These are phyloP conservation scores for Vireo altiloquus DNA, from an alignment of 2,113 vertebrate species.

Conservation along the genomic window DNA sequence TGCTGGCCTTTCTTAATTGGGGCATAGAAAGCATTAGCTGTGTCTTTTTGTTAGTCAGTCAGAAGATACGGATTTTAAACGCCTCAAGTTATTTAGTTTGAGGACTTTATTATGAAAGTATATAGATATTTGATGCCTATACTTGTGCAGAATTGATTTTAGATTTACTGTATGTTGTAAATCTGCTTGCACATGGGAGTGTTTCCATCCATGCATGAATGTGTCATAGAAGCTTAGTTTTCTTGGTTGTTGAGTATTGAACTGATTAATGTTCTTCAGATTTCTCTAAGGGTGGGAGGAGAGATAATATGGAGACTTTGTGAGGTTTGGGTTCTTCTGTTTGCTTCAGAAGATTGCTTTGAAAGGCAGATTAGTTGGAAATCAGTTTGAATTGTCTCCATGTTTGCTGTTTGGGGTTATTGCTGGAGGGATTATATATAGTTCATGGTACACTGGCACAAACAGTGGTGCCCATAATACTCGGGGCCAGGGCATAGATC, in stretches of 20 bases:
- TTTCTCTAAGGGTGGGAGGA: neutral
- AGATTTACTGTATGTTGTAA: neutral
- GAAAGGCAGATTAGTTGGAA: neutral
- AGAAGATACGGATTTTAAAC: neutral
- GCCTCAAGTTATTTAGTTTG: neutral
- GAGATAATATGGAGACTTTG: no score
- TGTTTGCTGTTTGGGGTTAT: neutral
- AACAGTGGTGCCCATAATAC: neutral
- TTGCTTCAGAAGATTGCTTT: neutral
- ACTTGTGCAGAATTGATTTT: neutral
- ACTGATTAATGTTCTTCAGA: neutral
- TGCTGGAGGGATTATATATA: neutral
- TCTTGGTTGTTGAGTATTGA: neutral
- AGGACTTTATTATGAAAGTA: neutral
- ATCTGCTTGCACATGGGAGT: neutral
- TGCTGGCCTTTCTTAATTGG: accelerated
- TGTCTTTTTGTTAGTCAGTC: neutral
- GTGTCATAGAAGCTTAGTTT: neutral
- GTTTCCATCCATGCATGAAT: neutral
- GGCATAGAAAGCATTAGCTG: neutral
- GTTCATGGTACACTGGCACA: neutral
- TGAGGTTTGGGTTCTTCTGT: neutral
- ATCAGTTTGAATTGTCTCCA: neutral
- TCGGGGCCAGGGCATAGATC: neutral
- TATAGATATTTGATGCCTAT: neutral